Conservation (phyloP, 2,797 vertebrate species). For the Eleutherodactylus coqui region DNA sequence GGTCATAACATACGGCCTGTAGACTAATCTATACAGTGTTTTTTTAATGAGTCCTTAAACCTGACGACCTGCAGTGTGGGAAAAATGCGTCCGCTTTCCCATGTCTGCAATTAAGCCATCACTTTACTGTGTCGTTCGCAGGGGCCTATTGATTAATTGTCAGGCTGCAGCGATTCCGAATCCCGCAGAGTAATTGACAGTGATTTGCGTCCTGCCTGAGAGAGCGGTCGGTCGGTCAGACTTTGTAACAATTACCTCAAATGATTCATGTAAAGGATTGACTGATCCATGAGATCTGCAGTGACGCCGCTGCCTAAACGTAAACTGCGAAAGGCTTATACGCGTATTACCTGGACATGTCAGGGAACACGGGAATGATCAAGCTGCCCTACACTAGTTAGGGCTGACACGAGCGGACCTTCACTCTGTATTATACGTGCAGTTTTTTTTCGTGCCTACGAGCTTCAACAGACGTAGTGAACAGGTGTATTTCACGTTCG, state of each 20-base stretch:
- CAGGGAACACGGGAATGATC: neutral
- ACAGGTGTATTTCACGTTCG: no score
- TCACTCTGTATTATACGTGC: no score
- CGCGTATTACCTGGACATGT: neutral
- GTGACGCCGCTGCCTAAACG: neutral
- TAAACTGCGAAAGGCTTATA: neutral
- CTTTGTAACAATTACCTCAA: neutral
- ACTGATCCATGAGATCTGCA: neutral
- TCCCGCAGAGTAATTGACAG: constrained; percentile 19
- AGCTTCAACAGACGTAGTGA: no score
- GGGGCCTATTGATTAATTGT: constrained; percentile 35
- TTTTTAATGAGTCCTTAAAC: neutral
- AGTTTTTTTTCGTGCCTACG: no score
- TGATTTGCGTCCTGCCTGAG: neutral
- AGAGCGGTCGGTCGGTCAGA: neutral
- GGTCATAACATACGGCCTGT: no score
- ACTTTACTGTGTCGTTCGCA: neutral
- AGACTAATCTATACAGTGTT: neutral
- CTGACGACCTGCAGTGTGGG: neutral
- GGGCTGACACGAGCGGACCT: no score
- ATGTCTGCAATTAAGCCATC: neutral
- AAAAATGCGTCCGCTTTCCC: neutral
- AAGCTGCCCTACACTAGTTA: neutral
- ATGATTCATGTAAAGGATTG: neutral
- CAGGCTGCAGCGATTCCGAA: constrained; percentile 8